Evolutionary conservation across 2,797 vertebrate genomes (phyloP).

Genomic region (Periophthalmus magnuspinnatus): DNA sequence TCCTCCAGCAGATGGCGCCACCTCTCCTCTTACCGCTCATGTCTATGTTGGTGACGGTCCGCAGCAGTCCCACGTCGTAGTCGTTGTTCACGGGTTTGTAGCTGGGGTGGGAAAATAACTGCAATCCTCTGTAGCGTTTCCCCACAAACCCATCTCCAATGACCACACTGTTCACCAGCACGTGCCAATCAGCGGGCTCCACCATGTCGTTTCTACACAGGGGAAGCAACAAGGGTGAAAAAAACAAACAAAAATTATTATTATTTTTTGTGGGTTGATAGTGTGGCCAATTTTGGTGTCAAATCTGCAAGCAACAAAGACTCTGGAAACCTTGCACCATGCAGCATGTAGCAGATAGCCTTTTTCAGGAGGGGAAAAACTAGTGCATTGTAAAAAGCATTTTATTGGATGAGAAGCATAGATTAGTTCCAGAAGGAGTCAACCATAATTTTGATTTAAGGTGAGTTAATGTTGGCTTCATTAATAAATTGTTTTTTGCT

Average conservation of each 20-base stretch:
- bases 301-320: too few relatives aligned
- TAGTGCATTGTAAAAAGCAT: too few relatives aligned
- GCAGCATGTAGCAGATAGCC: too few relatives aligned
- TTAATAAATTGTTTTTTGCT: too few relatives aligned
- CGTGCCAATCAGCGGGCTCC: slow-evolving; percentile 67
- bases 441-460: too few relatives aligned
- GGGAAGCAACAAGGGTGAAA: background rate
- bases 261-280: background rate
- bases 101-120: slow-evolving; percentile 68
- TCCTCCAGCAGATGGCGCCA: slow-evolving; percentile 1
- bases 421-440: too few relatives aligned
- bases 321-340: too few relatives aligned
- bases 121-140: slow-evolving; percentile 61
- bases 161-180: slow-evolving; percentile 64
- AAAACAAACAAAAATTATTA: background rate
- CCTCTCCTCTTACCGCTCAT: slow-evolving; percentile 55
- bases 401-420: too few relatives aligned
- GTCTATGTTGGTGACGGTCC: slow-evolving; percentile 67
- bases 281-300: background rate
- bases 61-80: slow-evolving; percentile 80
- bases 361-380: too few relatives aligned
- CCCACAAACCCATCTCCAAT: slow-evolving; percentile 53
- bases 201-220: slow-evolving; percentile 64
- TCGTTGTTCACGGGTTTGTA: slow-evolving; percentile 70
- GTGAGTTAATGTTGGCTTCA: too few relatives aligned